Conservation (phyloP, 2,797 vertebrate genomes). For the Rhincodon typus region DNA sequence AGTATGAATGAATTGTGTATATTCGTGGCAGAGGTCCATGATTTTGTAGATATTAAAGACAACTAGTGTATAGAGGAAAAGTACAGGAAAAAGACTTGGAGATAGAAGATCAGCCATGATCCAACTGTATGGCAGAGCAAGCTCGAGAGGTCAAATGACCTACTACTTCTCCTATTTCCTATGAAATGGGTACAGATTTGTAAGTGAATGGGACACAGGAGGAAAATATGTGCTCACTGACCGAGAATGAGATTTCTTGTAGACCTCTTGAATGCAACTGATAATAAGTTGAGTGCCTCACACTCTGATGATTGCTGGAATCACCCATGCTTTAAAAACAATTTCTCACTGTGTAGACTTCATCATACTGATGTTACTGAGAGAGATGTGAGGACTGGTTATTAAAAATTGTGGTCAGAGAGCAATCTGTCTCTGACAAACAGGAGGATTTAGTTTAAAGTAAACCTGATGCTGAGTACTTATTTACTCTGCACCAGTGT, state of each 20-base stretch:
- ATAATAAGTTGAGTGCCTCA: background rate
- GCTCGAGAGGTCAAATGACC: too few relatives aligned
- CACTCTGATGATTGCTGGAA: background rate
- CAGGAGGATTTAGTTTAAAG: background rate
- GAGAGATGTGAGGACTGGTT: background rate
- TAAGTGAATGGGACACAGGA: background rate
- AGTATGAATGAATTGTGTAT: too few relatives aligned
- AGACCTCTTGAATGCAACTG: background rate
- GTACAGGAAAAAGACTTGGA: too few relatives aligned
- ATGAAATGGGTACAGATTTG: background rate
- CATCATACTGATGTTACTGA: conserved; percentile 19
- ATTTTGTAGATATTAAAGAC: too few relatives aligned
- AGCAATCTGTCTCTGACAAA: conserved; percentile 25
- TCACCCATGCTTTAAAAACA: background rate
- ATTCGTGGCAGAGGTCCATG: too few relatives aligned
- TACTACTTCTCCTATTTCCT: background rate
- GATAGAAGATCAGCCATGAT: too few relatives aligned
- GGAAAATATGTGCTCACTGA: background rate
- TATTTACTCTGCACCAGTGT: background rate
- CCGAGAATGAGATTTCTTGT: background rate
- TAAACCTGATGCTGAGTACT: background rate
- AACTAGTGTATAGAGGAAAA: too few relatives aligned
- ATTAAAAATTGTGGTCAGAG: background rate
- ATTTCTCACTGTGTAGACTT: background rate
- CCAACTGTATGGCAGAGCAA: too few relatives aligned